These are phyloP conservation scores for Hycleus cichorii DNA, from an alignment of 1,140 invertebrate species.

Conservation along the genomic window DNA sequence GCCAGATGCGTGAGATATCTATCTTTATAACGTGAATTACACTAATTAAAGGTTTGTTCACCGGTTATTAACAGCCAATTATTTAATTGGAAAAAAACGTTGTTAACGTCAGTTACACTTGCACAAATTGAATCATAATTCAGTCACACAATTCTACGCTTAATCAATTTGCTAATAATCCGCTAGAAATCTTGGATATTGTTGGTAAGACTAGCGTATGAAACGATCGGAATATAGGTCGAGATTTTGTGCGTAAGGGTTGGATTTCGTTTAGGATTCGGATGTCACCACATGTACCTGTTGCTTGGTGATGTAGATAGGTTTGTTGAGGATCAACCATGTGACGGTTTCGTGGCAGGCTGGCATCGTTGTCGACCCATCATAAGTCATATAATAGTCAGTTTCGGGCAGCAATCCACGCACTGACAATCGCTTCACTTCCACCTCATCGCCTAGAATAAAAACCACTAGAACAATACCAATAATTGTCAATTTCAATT, in stretches of 20 bases:
- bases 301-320: slow-evolving; percentile 92
- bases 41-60: too few species aligned
- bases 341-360: slow-evolving; percentile 89
- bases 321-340: slow-evolving; percentile 94
- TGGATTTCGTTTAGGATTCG: neutral
- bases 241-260: neutral
- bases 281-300: slow-evolving; percentile 54
- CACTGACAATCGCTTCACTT: slow-evolving; percentile 74
- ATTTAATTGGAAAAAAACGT: too few species aligned
- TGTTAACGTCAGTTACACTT: too few species aligned
- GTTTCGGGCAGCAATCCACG: slow-evolving; percentile 83
- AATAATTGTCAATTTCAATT: neutral
- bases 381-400: slow-evolving; percentile 94
- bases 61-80: too few species aligned
- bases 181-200: too few species aligned
- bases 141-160: too few species aligned
- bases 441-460: slow-evolving; percentile 63
- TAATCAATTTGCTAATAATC: too few species aligned
- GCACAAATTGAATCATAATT: too few species aligned
- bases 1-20: too few species aligned
- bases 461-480: neutral
- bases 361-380: slow-evolving; percentile 91
- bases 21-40: too few species aligned
- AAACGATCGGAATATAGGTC: too few species aligned
- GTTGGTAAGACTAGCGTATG: too few species aligned